These are phyloP conservation scores for Chelmon rostratus DNA, from an alignment of 2,797 vertebrate species.

Conservation along the genomic window DNA sequence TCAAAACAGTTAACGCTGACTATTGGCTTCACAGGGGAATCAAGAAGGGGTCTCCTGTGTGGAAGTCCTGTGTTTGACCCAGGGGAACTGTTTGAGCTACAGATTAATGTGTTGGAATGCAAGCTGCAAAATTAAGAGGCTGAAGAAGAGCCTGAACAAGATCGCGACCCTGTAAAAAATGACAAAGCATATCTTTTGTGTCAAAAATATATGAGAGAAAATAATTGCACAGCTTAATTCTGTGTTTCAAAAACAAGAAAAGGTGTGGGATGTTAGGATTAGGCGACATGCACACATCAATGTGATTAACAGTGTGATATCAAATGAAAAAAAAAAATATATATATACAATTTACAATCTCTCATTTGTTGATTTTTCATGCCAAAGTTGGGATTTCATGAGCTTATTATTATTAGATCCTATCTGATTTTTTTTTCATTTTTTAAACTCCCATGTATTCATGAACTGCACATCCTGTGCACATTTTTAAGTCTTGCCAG, in stretches of 20 bases:
- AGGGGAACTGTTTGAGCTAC: no score
- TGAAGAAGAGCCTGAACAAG: neutral
- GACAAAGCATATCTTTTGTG: no score
- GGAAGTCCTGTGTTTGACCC: no score
- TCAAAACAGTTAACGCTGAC: no score
- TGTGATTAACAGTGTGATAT: constrained; percentile 54
- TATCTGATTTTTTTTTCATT: neutral
- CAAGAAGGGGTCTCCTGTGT: no score
- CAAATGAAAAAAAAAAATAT: constrained; percentile 4
- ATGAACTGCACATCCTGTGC: constrained; percentile 4
- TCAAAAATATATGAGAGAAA: no score
- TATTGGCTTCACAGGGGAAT: no score
- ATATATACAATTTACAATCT: constrained; percentile 7
- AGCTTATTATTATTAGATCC: constrained; percentile 8
- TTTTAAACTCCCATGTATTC: constrained; percentile 29
- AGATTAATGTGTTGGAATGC: no score
- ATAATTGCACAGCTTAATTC: constrained; percentile 44
- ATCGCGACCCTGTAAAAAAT: neutral
- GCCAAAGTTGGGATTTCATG: constrained; percentile 31
- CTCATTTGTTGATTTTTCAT: neutral
- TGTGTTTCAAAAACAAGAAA: constrained; percentile 39
- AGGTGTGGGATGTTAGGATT: constrained; percentile 58
- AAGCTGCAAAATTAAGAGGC: no score
- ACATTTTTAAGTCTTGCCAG: constrained; percentile 25
- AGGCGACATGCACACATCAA: constrained; percentile 52